Conservation (phyloP, 2,797 vertebrate species). For the Lagodon rhomboides region DNA sequence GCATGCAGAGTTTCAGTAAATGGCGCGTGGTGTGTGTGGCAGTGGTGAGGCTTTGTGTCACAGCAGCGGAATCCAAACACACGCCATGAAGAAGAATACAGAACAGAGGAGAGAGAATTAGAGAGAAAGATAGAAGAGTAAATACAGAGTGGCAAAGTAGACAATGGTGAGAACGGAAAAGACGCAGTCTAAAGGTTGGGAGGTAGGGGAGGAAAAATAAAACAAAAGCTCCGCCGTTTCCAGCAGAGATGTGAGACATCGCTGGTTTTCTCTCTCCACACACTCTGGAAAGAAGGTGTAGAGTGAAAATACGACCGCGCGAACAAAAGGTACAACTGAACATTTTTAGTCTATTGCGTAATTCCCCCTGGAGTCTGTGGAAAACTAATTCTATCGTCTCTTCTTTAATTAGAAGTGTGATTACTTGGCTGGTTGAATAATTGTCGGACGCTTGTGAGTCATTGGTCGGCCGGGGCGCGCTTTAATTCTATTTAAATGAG, state of each 20-base stretch:
- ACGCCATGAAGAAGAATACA: constrained; percentile 34
- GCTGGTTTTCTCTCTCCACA: constrained; percentile 26
- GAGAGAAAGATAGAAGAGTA: constrained; percentile 45
- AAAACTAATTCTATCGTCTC: constrained; percentile 65
- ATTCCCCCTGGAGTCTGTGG: constrained; percentile 37
- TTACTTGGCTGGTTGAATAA: constrained; percentile 41
- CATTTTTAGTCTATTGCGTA: constrained; percentile 42
- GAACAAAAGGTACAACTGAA: constrained; percentile 49
- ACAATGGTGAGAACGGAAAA: constrained; percentile 50
- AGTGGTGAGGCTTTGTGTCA: constrained; percentile 62
- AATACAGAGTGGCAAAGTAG: constrained; percentile 43
- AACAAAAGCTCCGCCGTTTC: constrained; percentile 51
- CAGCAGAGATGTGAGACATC: constrained; percentile 31
- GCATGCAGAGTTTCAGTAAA: constrained; percentile 66
- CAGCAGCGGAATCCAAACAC: constrained; percentile 67
- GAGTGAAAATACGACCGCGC: constrained; percentile 15
- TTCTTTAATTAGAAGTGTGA: constrained; percentile 62
- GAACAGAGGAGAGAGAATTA: constrained; percentile 53
- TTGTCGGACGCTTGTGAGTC: not conserved
- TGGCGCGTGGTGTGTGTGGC: constrained; percentile 40
- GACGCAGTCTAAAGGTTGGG: constrained; percentile 10
- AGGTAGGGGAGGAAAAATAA: constrained; percentile 11
- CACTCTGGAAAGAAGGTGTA: constrained; percentile 13
- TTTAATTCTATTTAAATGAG: constrained; percentile 25
- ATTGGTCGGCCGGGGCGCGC: not conserved